A percentile compares a stretch with the other conserved stretches of the same genome.
Evolutionary conservation across 2,888 invertebrate species (phyloP).

Genomic region (Scrobipalpa atriplicella): DNA sequence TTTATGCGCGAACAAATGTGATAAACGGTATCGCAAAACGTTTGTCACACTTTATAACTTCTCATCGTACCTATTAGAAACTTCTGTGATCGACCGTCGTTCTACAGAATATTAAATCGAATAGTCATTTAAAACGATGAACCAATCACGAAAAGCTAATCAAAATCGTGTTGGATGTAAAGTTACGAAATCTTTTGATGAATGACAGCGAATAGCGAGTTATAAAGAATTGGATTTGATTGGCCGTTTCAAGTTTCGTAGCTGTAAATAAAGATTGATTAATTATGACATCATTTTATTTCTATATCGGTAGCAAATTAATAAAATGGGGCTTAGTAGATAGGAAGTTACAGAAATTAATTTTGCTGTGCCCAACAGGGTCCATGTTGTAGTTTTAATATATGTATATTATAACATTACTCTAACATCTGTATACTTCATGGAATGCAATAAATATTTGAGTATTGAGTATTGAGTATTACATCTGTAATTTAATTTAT

Average conservation of each 20-base stretch:
- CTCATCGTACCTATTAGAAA: neutral
- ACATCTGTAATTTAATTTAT: too few species aligned
- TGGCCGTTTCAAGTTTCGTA: slow-evolving; percentile 33
- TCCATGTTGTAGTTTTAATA: too few species aligned
- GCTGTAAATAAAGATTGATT: slow-evolving; percentile 29
- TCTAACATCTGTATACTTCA: too few species aligned
- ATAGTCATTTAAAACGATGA: slow-evolving; percentile 17
- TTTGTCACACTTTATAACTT: slow-evolving; percentile 1
- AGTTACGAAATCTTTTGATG: slow-evolving; percentile 16
- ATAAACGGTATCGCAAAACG: neutral
- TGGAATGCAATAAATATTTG: too few species aligned
- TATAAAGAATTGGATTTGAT: slow-evolving; percentile 14
- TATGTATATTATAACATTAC: too few species aligned
- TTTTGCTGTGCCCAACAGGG: too few species aligned
- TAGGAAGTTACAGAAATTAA: neutral
- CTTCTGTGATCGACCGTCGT: neutral
- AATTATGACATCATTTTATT: slow-evolving; percentile 16
- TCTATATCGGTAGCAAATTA: slow-evolving; percentile 1
- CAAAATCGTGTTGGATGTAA: slow-evolving; percentile 11
- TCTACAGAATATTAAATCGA: neutral
- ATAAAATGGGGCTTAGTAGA: neutral
- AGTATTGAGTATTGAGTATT: too few species aligned
- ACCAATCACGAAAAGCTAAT: slow-evolving; percentile 16
- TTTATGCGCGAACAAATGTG: slow-evolving; percentile 7
- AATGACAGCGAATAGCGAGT: slow-evolving; percentile 6